Evolutionary conservation across 92 coral and sea anemone genomes (phyloP).

Genomic region (Porites cylindrica): DNA sequence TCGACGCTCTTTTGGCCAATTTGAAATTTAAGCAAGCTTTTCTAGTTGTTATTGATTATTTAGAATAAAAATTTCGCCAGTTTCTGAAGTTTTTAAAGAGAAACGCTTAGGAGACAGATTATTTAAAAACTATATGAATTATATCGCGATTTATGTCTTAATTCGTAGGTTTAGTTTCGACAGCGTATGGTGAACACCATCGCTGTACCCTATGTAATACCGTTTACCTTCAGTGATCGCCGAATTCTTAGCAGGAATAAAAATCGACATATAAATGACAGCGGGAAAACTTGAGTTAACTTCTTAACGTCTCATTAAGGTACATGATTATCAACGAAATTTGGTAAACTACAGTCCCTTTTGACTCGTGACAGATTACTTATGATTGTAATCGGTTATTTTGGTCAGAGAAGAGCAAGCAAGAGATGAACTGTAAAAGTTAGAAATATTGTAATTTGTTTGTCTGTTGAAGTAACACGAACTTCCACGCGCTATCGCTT

Average conservation of each 20-base stretch:
- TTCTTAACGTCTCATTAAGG: background rate
- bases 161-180: no score
- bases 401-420: background rate
- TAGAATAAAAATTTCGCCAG: no score
- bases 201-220: background rate
- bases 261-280: background rate
- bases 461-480: background rate
- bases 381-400: background rate
- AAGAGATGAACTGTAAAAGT: slow-evolving; percentile 20
- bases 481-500: background rate
- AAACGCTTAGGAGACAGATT: no score
- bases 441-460: background rate
- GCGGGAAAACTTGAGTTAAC: background rate
- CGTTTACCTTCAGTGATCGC: slow-evolving; percentile 22
- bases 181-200: no score
- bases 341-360: slow-evolving; percentile 4
- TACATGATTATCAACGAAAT: background rate
- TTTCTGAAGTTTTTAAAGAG: no score
- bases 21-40: background rate
- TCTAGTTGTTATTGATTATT: background rate
- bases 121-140: no score
- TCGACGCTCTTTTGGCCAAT: background rate
- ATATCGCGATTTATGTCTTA: no score
- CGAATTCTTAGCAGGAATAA: slow-evolving; percentile 13
- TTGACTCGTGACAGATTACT: slow-evolving; percentile 26